phyloP scores from a whole-genome alignment of 1,140 invertebrate genomes.

The Bilobella aurantiaca region DNA sequence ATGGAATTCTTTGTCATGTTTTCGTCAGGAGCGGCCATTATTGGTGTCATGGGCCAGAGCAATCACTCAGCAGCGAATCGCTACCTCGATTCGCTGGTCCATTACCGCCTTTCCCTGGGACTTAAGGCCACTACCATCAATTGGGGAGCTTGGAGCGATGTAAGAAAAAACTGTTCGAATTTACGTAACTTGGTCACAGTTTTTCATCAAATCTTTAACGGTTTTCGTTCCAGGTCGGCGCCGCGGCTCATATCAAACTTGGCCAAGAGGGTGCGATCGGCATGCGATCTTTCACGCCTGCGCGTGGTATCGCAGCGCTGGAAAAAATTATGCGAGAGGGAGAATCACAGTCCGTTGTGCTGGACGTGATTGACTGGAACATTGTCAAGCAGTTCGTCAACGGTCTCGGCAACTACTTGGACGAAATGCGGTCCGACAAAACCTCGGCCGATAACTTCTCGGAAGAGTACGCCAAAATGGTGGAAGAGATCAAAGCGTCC shows the following conservation, averaged over 20 bases:
- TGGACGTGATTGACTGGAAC: conserved; percentile 1
- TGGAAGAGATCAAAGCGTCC: conserved; percentile 9
- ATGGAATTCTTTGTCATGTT: conserved; percentile 16
- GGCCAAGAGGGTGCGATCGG: not conserved
- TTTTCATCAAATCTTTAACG: too few species aligned
- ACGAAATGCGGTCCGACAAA: conserved; percentile 4
- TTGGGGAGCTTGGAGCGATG: conserved; percentile 14
- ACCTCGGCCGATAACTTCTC: not conserved
- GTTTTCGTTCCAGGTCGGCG: not conserved
- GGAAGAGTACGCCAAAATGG: conserved; percentile 1
- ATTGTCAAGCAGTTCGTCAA: not conserved
- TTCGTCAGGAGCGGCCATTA: not conserved
- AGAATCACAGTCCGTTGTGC: not conserved
- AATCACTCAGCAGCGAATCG: conserved; percentile 10
- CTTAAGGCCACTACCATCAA: conserved; percentile 1
- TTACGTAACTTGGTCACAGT: not conserved
- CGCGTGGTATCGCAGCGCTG: not conserved
- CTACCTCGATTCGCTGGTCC: not conserved
- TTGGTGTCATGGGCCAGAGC: not conserved
- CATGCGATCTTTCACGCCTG: conserved; percentile 1
- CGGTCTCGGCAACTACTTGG: conserved; percentile 1
- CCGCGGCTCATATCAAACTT: not conserved
- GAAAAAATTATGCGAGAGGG: not conserved
- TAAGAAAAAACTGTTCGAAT: not conserved
- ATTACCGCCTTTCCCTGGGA: conserved; percentile 3